These are phyloP conservation scores for Naso thynnoides DNA, from an alignment of 2,797 vertebrate genomes.

Conservation along the genomic window DNA sequence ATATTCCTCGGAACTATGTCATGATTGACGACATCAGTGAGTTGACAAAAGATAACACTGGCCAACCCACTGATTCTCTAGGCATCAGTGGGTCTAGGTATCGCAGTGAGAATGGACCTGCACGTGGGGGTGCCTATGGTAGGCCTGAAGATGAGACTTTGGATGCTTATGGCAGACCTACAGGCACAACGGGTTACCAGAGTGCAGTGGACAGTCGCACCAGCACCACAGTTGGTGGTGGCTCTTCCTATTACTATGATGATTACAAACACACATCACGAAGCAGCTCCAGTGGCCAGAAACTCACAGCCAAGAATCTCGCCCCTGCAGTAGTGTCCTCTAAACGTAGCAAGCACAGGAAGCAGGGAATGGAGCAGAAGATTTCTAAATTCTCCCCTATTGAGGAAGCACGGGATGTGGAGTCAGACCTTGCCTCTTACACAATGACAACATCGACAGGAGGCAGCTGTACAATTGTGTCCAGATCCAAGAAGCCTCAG, in stretches of 20 bases:
- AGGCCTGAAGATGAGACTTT: constrained; percentile 89
- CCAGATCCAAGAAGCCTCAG: constrained; percentile 92
- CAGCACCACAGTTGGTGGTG: constrained; percentile 78
- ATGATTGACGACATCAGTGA: constrained; percentile 99
- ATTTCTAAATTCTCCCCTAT: constrained; percentile 99
- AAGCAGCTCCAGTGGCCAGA: constrained; percentile 87
- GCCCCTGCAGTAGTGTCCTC: constrained; percentile 94
- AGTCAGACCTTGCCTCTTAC: constrained; percentile 96
- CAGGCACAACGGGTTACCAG: constrained; percentile 88
- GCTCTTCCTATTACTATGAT: constrained; percentile 90
- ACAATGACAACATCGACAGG: constrained; percentile 88
- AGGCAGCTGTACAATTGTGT: constrained; percentile 90
- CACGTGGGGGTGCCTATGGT: constrained; percentile 87
- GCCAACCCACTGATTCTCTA: constrained; percentile 78
- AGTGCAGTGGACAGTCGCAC: constrained; percentile 86
- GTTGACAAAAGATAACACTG: constrained; percentile 93
- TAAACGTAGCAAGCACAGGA: constrained; percentile 98
- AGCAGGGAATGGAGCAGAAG: constrained; percentile 98
- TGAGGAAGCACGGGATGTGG: constrained; percentile 98
- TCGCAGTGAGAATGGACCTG: constrained; percentile 84
- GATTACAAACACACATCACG: constrained; percentile 91
- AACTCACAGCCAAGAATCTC: constrained; percentile 93
- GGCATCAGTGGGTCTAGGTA: constrained; percentile 86
- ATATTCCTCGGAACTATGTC: constrained; percentile 97
- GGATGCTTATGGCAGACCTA: constrained; percentile 89